Conservation (phyloP, 2,888 invertebrate species). For the Melikaiella ostensackeni region DNA sequence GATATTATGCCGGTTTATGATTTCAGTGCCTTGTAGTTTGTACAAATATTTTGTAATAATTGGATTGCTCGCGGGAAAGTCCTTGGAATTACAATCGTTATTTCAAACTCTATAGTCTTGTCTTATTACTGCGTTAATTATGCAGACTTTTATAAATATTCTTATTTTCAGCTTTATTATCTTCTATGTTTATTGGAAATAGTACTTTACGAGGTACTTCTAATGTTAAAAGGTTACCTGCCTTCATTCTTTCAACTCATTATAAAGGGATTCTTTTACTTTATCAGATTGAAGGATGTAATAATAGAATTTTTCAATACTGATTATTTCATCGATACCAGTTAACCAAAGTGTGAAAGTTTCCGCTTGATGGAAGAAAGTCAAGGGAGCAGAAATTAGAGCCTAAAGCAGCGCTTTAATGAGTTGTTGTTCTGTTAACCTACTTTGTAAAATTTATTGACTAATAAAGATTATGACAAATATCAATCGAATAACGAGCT, state of each 20-base stretch:
- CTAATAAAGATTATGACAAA: neutral
- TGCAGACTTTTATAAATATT: neutral
- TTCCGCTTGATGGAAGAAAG: neutral
- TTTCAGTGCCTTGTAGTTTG: constrained; percentile 29
- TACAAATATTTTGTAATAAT: constrained; percentile 38
- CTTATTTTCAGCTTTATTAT: neutral
- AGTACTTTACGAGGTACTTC: neutral
- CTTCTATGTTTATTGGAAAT: neutral
- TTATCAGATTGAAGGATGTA: no score
- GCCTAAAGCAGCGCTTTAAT: neutral
- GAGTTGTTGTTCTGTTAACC: neutral
- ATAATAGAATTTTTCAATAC: no score
- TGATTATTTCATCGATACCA: neutral
- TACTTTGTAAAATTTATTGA: neutral
- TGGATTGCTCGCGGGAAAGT: constrained; percentile 34
- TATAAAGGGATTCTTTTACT: neutral
- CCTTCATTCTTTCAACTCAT: neutral
- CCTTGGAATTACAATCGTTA: constrained; percentile 32
- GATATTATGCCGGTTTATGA: constrained; percentile 30
- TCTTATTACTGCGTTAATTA: constrained; percentile 19
- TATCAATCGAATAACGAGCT: neutral
- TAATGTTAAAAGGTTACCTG: neutral
- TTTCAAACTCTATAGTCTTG: constrained; percentile 9
- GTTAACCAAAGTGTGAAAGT: neutral
- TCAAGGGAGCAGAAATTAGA: neutral